Percentiles rank a stretch among this genome's conserved stretches.
phyloP scores from a whole-genome alignment of 1,140 invertebrate genomes.

The Calephelis nemesis region DNA sequence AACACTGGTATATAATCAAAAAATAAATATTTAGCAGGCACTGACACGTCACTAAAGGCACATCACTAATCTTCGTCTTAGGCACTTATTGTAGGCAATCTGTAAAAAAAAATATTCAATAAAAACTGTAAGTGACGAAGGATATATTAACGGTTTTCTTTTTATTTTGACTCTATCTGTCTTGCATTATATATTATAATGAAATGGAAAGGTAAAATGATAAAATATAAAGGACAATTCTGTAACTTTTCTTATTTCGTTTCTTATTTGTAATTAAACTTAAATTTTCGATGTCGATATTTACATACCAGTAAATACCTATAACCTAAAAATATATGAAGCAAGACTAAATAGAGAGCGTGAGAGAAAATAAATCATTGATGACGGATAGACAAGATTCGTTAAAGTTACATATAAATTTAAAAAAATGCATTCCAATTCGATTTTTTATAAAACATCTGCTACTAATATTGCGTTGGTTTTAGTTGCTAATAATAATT shows the following conservation, averaged over 20 bases:
- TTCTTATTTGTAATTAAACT: too few relatives aligned
- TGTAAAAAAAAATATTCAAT: constrained; percentile 41
- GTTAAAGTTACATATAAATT: background rate
- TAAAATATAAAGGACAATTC: too few relatives aligned
- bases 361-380: too few relatives aligned
- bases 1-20: constrained; percentile 26
- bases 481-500: background rate
- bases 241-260: too few relatives aligned
- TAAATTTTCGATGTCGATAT: too few relatives aligned
- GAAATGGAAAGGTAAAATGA: too few relatives aligned
- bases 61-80: constrained; percentile 52
- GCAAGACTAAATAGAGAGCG: too few relatives aligned
- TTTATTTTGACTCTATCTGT: too few relatives aligned
- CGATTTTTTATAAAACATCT: background rate
- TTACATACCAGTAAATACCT: too few relatives aligned
- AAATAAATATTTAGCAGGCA: constrained; percentile 37
- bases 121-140: background rate
- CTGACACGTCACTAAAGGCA: constrained; percentile 59
- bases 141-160: background rate
- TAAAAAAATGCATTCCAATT: constrained; percentile 28
- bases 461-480: background rate
- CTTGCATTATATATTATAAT: too few relatives aligned
- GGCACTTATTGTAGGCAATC: constrained; percentile 52
- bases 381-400: background rate
- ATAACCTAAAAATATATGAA: too few relatives aligned